Conservation (phyloP, 2,888 invertebrate genomes). For the Drosophila maculinotata region DNA sequence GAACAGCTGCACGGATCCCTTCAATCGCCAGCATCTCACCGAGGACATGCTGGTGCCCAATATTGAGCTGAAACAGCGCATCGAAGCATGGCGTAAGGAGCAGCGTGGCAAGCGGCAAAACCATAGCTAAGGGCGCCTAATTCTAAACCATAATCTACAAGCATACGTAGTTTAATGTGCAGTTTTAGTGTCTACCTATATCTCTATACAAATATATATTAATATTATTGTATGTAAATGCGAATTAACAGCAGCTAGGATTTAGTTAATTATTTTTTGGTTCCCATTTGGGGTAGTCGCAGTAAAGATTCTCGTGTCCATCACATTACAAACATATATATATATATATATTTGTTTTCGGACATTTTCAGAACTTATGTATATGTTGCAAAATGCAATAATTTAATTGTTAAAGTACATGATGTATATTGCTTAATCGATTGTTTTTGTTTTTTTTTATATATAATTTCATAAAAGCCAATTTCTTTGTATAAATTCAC, state of each 20-base stretch:
- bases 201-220: slow-evolving; percentile 38
- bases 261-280: slow-evolving; percentile 1
- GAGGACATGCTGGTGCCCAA: slow-evolving; percentile 97
- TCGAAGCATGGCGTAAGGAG: slow-evolving; percentile 94
- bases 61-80: slow-evolving; percentile 93
- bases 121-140: slow-evolving; percentile 76
- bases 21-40: slow-evolving; percentile 97
- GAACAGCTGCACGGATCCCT: slow-evolving; percentile 98
- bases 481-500: slow-evolving; percentile 37
- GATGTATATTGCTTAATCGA: slow-evolving; percentile 34
- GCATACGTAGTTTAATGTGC: slow-evolving; percentile 68
- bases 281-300: slow-evolving; percentile 21
- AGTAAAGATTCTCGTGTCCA: slow-evolving; percentile 19
- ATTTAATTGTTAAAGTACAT: slow-evolving; percentile 26
- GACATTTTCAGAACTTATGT: slow-evolving; percentile 4
- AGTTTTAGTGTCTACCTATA: slow-evolving; percentile 71
- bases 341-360: neutral
- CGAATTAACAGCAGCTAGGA: slow-evolving; percentile 23
- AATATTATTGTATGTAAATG: slow-evolving; percentile 24
- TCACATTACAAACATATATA: slow-evolving; percentile 1
- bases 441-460: slow-evolving; percentile 15
- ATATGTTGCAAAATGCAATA: slow-evolving; percentile 26
- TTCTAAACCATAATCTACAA: slow-evolving; percentile 28
- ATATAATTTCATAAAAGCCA: slow-evolving; percentile 25
- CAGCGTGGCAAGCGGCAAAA: slow-evolving; percentile 86